Conservation (phyloP, 2,888 invertebrate species). For the Trachelus iudaicus region DNA sequence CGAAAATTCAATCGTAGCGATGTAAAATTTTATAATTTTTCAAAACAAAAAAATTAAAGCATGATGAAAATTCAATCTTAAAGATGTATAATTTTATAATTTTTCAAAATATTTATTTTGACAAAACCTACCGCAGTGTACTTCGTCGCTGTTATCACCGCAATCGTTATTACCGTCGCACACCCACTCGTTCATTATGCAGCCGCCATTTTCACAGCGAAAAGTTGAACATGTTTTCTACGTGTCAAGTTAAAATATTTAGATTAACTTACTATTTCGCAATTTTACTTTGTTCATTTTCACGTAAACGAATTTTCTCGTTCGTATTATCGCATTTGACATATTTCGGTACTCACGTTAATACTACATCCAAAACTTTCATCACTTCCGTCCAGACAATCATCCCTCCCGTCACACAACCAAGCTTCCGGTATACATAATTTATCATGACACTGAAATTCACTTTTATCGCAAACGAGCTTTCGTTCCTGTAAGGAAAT, state of each 20-base stretch:
- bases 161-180: constrained; percentile 73
- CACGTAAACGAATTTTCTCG: not conserved
- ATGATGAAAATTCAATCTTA: not conserved
- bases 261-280: not conserved
- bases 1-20: not conserved
- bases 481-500: not conserved
- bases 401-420: constrained; percentile 60
- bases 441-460: constrained; percentile 48
- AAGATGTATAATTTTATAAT: too few relatives aligned
- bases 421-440: constrained; percentile 58
- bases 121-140: constrained; percentile 42
- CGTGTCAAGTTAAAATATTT: not conserved
- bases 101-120: not conserved
- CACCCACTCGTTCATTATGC: constrained; percentile 68
- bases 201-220: constrained; percentile 70
- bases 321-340: constrained; percentile 5
- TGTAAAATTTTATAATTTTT: too few relatives aligned
- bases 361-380: constrained; percentile 56
- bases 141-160: constrained; percentile 65
- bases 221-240: constrained; percentile 71
- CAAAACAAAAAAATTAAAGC: not conserved
- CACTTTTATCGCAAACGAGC: constrained; percentile 32
- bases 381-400: constrained; percentile 65
- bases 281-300: not conserved
- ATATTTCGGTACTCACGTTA: constrained; percentile 35